A percentile compares a stretch with the other conserved stretches of the same genome.
Evolutionary conservation across 2,797 vertebrate species (phyloP).

Genomic region (Poliocrania exsul): DNA sequence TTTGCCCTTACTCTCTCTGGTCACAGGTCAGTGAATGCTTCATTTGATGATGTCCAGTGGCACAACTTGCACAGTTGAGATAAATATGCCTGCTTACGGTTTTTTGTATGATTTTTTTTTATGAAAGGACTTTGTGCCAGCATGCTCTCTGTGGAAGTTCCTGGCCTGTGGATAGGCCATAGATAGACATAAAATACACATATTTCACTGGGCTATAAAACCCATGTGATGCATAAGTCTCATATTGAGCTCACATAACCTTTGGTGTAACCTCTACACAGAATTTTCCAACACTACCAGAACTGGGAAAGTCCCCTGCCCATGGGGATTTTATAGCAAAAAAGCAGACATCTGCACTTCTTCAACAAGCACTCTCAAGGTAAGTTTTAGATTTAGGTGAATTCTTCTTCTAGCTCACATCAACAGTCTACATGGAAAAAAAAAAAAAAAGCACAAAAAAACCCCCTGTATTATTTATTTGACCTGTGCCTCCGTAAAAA

Average conservation of each 20-base stretch:
- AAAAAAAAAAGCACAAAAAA: background rate
- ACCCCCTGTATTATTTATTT: background rate
- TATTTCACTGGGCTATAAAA: background rate
- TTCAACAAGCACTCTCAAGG: background rate
- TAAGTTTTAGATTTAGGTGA: background rate
- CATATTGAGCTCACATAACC: background rate
- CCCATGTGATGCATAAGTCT: background rate
- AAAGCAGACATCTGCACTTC: background rate
- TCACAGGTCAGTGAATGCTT: background rate
- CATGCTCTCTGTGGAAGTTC: background rate
- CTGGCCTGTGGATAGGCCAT: fast-evolving
- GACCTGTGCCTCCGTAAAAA: background rate
- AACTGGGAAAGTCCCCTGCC: background rate
- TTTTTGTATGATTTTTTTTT: background rate
- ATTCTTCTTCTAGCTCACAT: background rate
- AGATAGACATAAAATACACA: background rate
- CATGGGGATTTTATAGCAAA: background rate
- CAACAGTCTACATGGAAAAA: background rate
- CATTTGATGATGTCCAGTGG: background rate
- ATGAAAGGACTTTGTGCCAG: background rate
- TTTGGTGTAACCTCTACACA: background rate
- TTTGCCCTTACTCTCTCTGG: background rate
- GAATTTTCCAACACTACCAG: background rate
- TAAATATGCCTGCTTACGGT: background rate
- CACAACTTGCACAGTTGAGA: background rate